Conservation (phyloP, 2,797 vertebrate genomes). For the Crenuchus spilurus region DNA sequence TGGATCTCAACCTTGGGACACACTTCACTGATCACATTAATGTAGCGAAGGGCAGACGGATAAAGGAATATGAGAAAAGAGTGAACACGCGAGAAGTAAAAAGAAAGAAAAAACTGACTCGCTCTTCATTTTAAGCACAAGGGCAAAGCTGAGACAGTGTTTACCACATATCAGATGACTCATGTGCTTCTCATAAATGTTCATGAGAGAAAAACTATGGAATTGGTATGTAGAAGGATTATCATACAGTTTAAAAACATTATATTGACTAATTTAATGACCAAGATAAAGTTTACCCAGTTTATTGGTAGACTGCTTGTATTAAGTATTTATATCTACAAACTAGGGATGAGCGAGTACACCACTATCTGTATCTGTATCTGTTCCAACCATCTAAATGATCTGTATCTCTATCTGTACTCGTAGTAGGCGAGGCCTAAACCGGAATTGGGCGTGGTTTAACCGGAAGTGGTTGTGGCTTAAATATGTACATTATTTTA, state of each 20-base stretch:
- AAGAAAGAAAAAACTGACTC: constrained; percentile 10
- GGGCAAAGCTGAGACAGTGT: constrained; percentile 14
- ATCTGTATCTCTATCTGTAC: too few relatives aligned
- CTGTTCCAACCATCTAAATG: too few relatives aligned
- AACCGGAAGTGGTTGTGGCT: too few relatives aligned
- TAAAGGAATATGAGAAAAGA: not conserved
- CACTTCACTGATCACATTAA: constrained; percentile 14
- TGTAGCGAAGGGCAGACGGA: constrained; percentile 3
- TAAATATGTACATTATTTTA: too few relatives aligned
- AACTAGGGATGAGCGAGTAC: too few relatives aligned
- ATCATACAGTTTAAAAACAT: too few relatives aligned
- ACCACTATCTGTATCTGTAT: too few relatives aligned
- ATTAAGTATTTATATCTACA: too few relatives aligned
- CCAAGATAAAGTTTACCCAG: constrained; percentile 8
- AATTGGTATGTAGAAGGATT: too few relatives aligned
- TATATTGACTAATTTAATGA: not conserved
- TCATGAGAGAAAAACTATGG: constrained; percentile 23
- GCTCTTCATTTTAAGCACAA: constrained; percentile 12
- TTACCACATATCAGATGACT: constrained; percentile 27
- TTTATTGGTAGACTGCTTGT: too few relatives aligned
- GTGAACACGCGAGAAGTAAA: not conserved
- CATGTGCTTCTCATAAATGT: constrained; percentile 25
- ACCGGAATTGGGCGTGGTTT: too few relatives aligned
- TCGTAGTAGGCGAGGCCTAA: too few relatives aligned
- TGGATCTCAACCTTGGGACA: constrained; percentile 16